Evolutionary conservation across 64 coral and sea anemone genomes (phyloP).

Genomic region (Porites australiensis): DNA sequence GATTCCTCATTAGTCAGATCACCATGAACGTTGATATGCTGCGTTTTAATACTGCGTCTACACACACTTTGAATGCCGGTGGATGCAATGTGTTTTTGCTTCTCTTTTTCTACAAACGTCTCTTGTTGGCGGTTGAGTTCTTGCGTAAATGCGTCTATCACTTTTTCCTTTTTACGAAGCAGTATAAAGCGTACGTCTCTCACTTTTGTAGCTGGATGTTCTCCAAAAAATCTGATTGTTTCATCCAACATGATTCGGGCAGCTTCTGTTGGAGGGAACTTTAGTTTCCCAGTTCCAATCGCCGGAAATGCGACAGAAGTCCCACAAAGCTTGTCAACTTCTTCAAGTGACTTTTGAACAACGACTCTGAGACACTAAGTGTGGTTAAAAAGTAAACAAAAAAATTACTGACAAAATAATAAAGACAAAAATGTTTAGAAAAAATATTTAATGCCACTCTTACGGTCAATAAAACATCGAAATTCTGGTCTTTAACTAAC

Average conservation of each 20-base stretch:
- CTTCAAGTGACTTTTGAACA: background rate
- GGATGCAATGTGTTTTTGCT: background rate
- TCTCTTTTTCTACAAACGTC: background rate
- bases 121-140: too few relatives aligned
- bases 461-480: too few relatives aligned
- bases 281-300: conserved; percentile 73
- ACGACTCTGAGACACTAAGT: too few relatives aligned
- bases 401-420: too few relatives aligned
- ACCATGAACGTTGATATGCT: background rate
- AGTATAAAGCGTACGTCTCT: conserved; percentile 59
- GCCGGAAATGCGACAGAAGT: conserved; percentile 62
- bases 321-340: background rate
- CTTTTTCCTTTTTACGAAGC: conserved; percentile 54
- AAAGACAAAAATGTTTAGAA: too few relatives aligned
- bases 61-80: background rate
- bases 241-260: conserved; percentile 73
- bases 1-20: background rate
- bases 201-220: conserved; percentile 10
- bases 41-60: background rate
- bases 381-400: too few relatives aligned
- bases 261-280: conserved; percentile 61
- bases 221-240: conserved; percentile 20
- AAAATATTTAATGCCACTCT: too few relatives aligned
- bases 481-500: too few relatives aligned
- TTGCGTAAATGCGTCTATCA: conserved; percentile 61